Evolutionary conservation across 2,888 invertebrate genomes (phyloP).

Genomic region (Apodemia duryi): DNA sequence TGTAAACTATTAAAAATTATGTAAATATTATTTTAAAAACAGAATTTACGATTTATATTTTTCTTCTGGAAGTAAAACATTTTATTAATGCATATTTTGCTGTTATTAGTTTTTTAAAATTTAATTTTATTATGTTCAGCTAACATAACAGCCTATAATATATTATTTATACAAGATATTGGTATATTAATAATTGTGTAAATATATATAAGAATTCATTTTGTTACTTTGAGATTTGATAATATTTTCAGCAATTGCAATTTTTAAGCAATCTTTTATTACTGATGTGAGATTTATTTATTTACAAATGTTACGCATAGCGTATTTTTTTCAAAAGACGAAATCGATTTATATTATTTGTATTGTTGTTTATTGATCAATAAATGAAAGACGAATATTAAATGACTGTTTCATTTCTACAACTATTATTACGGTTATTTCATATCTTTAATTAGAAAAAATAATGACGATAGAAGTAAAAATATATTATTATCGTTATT

Average conservation of each 20-base stretch:
- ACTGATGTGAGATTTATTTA: background rate
- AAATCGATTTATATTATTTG: conserved; percentile 6
- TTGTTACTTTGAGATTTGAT: background rate
- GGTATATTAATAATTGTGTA: background rate
- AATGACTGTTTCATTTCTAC: background rate
- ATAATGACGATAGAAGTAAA: no score
- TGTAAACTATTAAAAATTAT: background rate
- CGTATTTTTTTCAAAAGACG: conserved; percentile 15
- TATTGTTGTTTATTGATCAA: conserved; percentile 17
- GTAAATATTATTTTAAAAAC: background rate
- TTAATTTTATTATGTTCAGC: background rate
- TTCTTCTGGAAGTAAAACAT: no score
- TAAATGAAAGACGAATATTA: conserved; percentile 5
- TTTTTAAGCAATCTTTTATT: background rate
- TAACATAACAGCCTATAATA: background rate
- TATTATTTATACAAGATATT: no score
- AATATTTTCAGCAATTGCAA: background rate
- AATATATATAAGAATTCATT: conserved; percentile 4
- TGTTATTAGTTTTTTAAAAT: background rate
- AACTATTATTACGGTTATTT: background rate
- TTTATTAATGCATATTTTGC: background rate
- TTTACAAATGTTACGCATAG: conserved; percentile 18
- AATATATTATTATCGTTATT: no score
- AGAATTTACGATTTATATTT: background rate
- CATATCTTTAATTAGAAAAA: no score